phyloP scores from a whole-genome alignment of 2,888 invertebrate genomes.

The Brachycybe producta region DNA sequence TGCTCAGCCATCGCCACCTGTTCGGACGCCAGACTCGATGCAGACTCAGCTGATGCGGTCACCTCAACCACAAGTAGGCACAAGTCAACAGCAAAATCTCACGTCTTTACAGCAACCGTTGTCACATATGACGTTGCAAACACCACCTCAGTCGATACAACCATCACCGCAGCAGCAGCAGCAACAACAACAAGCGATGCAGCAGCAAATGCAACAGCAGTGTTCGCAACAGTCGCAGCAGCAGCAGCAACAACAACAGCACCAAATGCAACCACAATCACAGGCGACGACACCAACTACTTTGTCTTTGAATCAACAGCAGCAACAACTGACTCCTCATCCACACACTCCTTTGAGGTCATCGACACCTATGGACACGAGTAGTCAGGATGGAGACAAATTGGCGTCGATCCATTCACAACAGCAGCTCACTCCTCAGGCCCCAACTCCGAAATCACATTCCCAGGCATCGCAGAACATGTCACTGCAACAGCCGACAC shows the following conservation, averaged over 20 bases:
- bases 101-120: constrained; percentile 21
- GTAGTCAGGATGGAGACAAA: constrained; percentile 9
- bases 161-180: constrained; percentile 21
- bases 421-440: constrained; percentile 25
- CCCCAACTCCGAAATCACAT: constrained; percentile 19
- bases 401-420: constrained; percentile 19
- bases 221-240: constrained; percentile 21
- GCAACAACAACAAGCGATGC: constrained; percentile 26
- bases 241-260: constrained; percentile 19
- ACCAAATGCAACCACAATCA: constrained; percentile 17
- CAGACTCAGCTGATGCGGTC: constrained; percentile 12
- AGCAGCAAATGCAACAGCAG: constrained; percentile 35
- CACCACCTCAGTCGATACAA: constrained; percentile 16
- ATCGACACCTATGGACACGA: constrained; percentile 12
- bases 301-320: no score
- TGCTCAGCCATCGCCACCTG: constrained; percentile 12
- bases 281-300: constrained; percentile 4
- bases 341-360: constrained; percentile 8
- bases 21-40: constrained; percentile 14
- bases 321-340: constrained; percentile 18
- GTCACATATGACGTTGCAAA: constrained; percentile 18
- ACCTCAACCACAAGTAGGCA: constrained; percentile 9
- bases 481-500: constrained; percentile 18
- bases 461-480: constrained; percentile 11
- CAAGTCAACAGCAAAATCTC: constrained; percentile 17